Evolutionary conservation across 2,888 invertebrate species (phyloP), one percentile per base, ranked within the genome.

Genomic region (Scaptomyza tumidula): DNA sequence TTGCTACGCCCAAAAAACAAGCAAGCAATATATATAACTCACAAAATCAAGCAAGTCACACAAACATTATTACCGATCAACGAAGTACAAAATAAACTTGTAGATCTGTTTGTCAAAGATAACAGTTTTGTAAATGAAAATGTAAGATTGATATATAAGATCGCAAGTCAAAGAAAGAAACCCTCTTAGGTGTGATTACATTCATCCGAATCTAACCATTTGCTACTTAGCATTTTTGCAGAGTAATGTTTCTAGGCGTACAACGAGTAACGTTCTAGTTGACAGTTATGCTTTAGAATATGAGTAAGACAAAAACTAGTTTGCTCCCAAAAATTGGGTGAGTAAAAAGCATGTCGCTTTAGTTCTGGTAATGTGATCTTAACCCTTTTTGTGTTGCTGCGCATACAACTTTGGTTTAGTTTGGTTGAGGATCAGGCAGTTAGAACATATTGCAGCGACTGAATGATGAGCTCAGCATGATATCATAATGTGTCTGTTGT

Each of bases 381-480:
- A 62, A 27, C 45, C 62, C 52, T 46, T 52, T 46, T 68, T 56
- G 57, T 48, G 19, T 24, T 24, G 24, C 24, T 24, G 24, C 3
- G 24, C 61, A 59, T 55, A 66, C 43, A 70, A 67, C 75, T 65
- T 58, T 71, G 57, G 14, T n/a, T 44, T 31, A n/a, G n/a, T n/a
- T 46, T 14, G 49, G 35, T 13, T 55, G 59, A 64, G 67, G 67
- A 59, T 64, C 68, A 64, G 57, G 19, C n/a, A 37, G 64, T 29
- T 45, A 71, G 68, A 78, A 80, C 61, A 54, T 49, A 41, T 57
- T 63, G 55, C 48, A 29, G 44, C 24, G 33, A 63, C 48, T 0
- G 66, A 57, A 58, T 64, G 55, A 71, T 66, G 68, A 71, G 61
- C 64, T 54, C 79, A 70, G 86, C 88, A 77, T 88, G 88, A 83